Evolutionary conservation across 1,140 invertebrate species (phyloP), one percentile per base, ranked within the genome.

Genomic region (Saxidomus purpurata): DNA sequence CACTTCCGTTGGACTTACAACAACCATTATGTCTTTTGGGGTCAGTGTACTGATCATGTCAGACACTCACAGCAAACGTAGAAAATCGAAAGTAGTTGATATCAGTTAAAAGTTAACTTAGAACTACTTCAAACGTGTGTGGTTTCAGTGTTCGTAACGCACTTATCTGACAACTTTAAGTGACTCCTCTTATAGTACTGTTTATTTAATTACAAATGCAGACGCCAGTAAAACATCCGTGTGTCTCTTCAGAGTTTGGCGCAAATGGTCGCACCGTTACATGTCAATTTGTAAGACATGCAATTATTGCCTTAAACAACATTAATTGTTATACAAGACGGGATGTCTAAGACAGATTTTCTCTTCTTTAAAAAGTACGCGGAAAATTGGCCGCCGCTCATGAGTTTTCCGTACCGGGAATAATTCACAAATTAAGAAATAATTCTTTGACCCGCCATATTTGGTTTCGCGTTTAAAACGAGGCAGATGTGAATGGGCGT

Each of bases 401-500:
- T 74, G 86, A 88, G 86, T 47, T 49, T n/a, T 52, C 61, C 38
- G 49, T 40, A 69, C 38, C 76, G 61, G 55, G 77, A 55, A 80
- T 80, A 88, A 88, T 79, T 88, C 86, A 81, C 86, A 80, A 88
- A 88, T 79, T 80, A 79, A 87, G 77, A 81, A 80, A 88, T 80
- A 81, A 88, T 88, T 88, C 47, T 81, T 40, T 88, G 61, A 88
- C 86, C 86, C 86, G 76, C 77, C 86, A 81, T 88, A 77, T 88
- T 88, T 77, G 59, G 71, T 88, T 88, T 88, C 86, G 76, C 77
- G 86, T 88, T 88, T 71, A 69, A 80, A 80, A 88, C 86, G 86
- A 81, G 86, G 71, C 86, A 88, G 86, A 88, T 88, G 86, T 80
- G 86, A 88, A 49, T 63, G 86, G 86, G 86, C 86, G 86, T 77